These are phyloP conservation scores for Dendrocincla fuliginosa DNA, from an alignment of 2,797 vertebrate genomes.

Conservation along the genomic window DNA sequence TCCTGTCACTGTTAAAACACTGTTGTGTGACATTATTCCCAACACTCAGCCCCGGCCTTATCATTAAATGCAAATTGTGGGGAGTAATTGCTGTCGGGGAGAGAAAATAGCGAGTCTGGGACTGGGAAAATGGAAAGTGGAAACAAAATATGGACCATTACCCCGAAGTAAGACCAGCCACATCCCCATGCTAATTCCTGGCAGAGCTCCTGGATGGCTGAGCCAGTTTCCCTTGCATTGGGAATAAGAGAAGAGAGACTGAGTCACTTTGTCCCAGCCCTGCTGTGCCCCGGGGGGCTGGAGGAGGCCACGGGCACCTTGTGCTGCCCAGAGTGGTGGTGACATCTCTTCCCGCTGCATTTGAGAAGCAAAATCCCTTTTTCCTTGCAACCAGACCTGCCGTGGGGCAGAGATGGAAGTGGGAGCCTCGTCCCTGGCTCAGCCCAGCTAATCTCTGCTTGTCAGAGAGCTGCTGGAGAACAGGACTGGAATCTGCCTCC, in stretches of 20 bases:
- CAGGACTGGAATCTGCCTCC: neutral
- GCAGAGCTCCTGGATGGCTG: neutral
- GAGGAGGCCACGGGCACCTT: neutral
- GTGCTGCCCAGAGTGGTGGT: neutral
- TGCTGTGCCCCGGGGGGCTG: neutral
- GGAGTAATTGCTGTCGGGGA: neutral
- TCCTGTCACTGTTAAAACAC: fast-evolving
- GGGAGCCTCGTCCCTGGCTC: neutral
- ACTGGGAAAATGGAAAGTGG: neutral
- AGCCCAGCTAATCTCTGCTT: neutral
- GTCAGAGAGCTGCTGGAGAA: neutral
- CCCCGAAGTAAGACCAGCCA: neutral
- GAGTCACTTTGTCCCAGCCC: fast-evolving
- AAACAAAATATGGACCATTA: neutral
- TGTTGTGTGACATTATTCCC: neutral
- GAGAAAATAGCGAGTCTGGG: neutral
- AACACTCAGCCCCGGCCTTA: neutral
- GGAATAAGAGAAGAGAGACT: neutral
- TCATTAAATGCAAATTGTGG: constrained; percentile 2
- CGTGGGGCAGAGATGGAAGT: fast-evolving
- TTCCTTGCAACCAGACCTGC: fast-evolving
- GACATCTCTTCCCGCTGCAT: neutral
- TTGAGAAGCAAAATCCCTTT: neutral
- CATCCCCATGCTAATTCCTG: neutral
- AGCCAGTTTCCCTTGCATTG: fast-evolving